phyloP scores from a whole-genome alignment of 1,140 invertebrate species.

The Drosophila ogumai region DNA sequence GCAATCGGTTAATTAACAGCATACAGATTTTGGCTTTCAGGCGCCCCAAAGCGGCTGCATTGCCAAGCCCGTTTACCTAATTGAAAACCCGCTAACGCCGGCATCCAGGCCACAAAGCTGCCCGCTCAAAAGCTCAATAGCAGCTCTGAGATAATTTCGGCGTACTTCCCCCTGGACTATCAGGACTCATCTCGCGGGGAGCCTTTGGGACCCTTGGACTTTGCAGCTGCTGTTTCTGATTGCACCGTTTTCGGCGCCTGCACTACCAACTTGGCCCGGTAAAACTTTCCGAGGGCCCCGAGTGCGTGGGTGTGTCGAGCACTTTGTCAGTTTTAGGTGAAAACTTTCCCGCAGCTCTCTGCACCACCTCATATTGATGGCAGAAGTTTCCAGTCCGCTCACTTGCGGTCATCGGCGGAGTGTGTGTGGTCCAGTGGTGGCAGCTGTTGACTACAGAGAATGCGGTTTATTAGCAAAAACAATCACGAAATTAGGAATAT shows the following conservation, averaged over 20 bases:
- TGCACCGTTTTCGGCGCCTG: conserved; percentile 48
- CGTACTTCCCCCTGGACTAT: background rate
- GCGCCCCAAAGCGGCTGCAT: conserved; percentile 9
- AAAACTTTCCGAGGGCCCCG: conserved; percentile 42
- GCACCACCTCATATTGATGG: conserved; percentile 56
- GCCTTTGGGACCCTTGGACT: conserved; percentile 10
- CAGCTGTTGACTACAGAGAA: conserved; percentile 2
- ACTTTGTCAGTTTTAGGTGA: conserved; percentile 76
- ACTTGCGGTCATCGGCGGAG: conserved; percentile 11
- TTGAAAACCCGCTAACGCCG: background rate
- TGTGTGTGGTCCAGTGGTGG: background rate
- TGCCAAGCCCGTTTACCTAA: conserved; percentile 20
- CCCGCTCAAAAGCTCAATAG: background rate
- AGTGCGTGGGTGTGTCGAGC: conserved; percentile 20
- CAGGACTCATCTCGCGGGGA: background rate
- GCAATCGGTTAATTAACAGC: conserved; percentile 39
- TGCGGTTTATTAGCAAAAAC: background rate
- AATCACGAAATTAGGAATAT: background rate
- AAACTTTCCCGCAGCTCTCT: conserved; percentile 65
- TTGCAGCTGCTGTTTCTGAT: conserved; percentile 54
- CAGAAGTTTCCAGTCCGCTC: conserved; percentile 32
- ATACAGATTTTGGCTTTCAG: conserved; percentile 12
- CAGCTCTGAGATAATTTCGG: conserved; percentile 13
- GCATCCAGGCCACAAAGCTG: background rate
- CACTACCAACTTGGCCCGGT: conserved; percentile 13